A percentile compares a stretch with the other conserved stretches of the same genome.
These are phyloP conservation scores for Cremastobaeus sp. DNA, from an alignment of 2,888 invertebrate species.

Conservation along the genomic window DNA sequence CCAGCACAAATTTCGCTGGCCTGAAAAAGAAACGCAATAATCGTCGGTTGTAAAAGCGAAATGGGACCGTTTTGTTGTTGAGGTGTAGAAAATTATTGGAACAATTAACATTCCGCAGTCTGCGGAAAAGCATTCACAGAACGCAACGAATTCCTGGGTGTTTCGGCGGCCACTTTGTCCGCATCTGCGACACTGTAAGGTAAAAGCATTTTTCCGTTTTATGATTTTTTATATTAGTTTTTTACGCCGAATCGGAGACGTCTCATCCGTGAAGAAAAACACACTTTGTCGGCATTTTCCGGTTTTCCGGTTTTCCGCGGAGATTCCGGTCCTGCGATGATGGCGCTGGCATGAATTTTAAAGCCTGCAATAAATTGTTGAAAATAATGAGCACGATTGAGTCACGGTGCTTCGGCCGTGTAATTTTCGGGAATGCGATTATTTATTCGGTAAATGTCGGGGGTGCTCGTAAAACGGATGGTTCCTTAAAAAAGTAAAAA, in stretches of 20 bases:
- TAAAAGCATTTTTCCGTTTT: conserved; percentile 46
- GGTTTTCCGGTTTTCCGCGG: conserved; percentile 41
- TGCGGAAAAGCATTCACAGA: conserved; percentile 25
- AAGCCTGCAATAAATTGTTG: conserved; percentile 40
- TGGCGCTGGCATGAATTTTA: conserved; percentile 37
- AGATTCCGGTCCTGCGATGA: conserved; percentile 33
- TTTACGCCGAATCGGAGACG: conserved; percentile 42
- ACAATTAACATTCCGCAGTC: conserved; percentile 23
- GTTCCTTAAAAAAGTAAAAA: not conserved
- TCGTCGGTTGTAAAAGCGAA: conserved; percentile 71
- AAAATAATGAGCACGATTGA: conserved; percentile 24
- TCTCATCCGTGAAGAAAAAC: not conserved
- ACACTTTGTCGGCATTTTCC: conserved; percentile 36
- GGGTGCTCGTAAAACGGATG: not conserved
- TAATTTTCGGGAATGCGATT: conserved; percentile 31
- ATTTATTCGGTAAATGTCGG: not conserved
- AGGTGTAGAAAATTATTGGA: conserved; percentile 65
- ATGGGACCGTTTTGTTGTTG: conserved; percentile 68
- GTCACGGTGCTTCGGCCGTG: conserved; percentile 27
- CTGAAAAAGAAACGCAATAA: conserved; percentile 59
- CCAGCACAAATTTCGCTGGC: no score
- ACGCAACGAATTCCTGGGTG: not conserved
- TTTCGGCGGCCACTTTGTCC: conserved; percentile 11
- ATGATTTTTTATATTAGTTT: conserved; percentile 36
- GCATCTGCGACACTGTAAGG: conserved; percentile 24